Evolutionary conservation across 2,113 vertebrate genomes (phyloP).

Genomic region (Caretta caretta): DNA sequence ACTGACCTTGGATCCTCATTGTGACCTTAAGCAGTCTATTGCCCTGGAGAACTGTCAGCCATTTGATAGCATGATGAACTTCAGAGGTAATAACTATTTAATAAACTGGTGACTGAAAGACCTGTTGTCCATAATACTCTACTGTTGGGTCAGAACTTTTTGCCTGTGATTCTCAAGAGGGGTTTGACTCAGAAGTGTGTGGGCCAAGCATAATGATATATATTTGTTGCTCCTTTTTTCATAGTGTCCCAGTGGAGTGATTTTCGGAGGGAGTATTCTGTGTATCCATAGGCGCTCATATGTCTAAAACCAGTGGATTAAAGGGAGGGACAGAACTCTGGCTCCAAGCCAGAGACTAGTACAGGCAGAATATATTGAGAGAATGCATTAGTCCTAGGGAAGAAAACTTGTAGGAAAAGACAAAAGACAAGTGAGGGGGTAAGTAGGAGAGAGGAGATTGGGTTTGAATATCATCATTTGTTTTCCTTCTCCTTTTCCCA

Average conservation of each 20-base stretch:
- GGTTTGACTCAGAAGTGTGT: background rate
- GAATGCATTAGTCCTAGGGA: background rate
- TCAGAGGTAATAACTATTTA: background rate
- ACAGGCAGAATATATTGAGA: background rate
- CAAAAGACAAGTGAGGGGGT: background rate
- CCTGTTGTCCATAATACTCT: background rate
- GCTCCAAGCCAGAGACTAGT: background rate
- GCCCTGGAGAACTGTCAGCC: background rate
- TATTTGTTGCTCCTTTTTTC: background rate
- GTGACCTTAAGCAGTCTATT: background rate
- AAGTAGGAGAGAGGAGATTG: background rate
- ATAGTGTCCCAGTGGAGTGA: background rate
- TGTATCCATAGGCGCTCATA: background rate
- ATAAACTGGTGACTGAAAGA: background rate
- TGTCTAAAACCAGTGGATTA: background rate
- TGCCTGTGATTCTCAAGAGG: background rate
- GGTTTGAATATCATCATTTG: background rate
- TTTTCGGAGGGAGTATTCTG: background rate
- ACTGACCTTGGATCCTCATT: background rate
- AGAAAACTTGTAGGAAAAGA: background rate
- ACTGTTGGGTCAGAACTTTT: background rate
- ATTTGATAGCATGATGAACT: background rate
- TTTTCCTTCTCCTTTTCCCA: background rate
- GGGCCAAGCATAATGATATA: background rate
- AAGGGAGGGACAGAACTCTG: background rate